Percentiles rank a stretch among this genome's conserved stretches.
These are phyloP conservation scores for Pseudomugil tenellus DNA, from an alignment of 2,797 vertebrate genomes.

Conservation along the genomic window DNA sequence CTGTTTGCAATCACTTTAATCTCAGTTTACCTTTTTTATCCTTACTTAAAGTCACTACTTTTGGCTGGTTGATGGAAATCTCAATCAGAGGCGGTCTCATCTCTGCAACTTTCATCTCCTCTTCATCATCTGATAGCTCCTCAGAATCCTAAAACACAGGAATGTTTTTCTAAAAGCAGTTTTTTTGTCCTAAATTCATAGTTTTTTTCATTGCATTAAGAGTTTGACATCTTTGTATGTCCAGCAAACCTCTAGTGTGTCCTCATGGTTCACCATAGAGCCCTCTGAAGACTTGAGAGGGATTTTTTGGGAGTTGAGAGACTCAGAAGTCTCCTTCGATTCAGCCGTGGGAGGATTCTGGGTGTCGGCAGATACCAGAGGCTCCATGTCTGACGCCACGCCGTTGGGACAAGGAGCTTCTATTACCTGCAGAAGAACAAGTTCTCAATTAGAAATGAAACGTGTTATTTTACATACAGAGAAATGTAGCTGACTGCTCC, in stretches of 20 bases:
- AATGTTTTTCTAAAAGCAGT: background rate
- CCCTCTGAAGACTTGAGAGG: conserved; percentile 84
- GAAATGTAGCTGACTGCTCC: background rate
- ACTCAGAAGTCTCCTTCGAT: conserved; percentile 71
- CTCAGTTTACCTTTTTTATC: conserved; percentile 92
- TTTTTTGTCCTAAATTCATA: background rate
- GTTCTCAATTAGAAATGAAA: background rate
- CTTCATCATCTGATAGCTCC: conserved; percentile 95
- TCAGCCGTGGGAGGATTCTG: conserved; percentile 61
- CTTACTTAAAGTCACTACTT: conserved; percentile 94
- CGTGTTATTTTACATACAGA: background rate
- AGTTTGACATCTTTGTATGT: background rate
- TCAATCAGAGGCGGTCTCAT: conserved; percentile 96
- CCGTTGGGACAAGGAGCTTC: conserved; percentile 84
- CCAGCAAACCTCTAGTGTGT: conserved; percentile 89
- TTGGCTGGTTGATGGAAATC: conserved; percentile 96
- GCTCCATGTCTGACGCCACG: conserved; percentile 82
- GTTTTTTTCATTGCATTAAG: background rate
- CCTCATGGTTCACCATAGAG: conserved; percentile 86
- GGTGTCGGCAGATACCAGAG: conserved; percentile 73
- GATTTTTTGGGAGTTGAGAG: conserved; percentile 76
- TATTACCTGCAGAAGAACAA: conserved; percentile 81
- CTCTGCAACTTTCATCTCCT: conserved; percentile 98
- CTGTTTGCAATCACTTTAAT: background rate
- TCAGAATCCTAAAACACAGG: conserved; percentile 88